Evolutionary conservation across 2,797 vertebrate genomes (phyloP).

Genomic region (Chelidonichthys spinosus): DNA sequence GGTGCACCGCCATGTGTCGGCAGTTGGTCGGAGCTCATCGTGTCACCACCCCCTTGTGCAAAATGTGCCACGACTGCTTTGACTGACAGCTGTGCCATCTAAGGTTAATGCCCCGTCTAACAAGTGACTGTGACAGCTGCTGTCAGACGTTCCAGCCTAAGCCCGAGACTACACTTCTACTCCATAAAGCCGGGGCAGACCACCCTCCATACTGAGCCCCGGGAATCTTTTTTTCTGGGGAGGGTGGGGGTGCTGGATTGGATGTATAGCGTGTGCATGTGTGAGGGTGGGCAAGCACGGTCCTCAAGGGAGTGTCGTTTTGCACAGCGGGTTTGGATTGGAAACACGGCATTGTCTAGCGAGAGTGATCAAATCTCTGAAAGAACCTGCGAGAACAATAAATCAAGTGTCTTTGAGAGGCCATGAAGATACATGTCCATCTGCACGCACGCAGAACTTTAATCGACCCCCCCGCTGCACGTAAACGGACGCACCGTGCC

Average conservation of each 20-base stretch:
- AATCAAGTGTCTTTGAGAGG: slow-evolving; percentile 15
- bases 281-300: slow-evolving; percentile 18
- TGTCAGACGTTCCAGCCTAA: slow-evolving; percentile 44
- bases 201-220: slow-evolving; percentile 58
- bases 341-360: slow-evolving; percentile 65
- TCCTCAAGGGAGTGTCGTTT: slow-evolving; percentile 64
- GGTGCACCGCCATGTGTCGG: slow-evolving; percentile 60
- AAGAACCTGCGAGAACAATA: slow-evolving; percentile 42
- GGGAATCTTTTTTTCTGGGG: slow-evolving; percentile 28
- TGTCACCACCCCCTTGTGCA: slow-evolving; percentile 48
- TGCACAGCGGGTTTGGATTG: slow-evolving; percentile 65
- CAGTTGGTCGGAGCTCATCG: slow-evolving; percentile 59
- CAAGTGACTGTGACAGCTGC: slow-evolving; percentile 82
- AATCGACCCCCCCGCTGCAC: neutral
- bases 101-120: slow-evolving; percentile 65
- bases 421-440: neutral
- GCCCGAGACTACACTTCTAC: slow-evolving; percentile 49
- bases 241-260: slow-evolving; percentile 18
- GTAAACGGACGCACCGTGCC: neutral
- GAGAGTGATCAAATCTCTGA: slow-evolving; percentile 54
- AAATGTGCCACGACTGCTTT: slow-evolving; percentile 56
- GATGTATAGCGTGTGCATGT: neutral
- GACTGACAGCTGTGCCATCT: slow-evolving; percentile 72
- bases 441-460: neutral
- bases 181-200: slow-evolving; percentile 59